A percentile compares a stretch with the other conserved stretches of the same genome.
phyloP scores from a whole-genome alignment of 2,113 vertebrate genomes.

The Trogon melanurus region DNA sequence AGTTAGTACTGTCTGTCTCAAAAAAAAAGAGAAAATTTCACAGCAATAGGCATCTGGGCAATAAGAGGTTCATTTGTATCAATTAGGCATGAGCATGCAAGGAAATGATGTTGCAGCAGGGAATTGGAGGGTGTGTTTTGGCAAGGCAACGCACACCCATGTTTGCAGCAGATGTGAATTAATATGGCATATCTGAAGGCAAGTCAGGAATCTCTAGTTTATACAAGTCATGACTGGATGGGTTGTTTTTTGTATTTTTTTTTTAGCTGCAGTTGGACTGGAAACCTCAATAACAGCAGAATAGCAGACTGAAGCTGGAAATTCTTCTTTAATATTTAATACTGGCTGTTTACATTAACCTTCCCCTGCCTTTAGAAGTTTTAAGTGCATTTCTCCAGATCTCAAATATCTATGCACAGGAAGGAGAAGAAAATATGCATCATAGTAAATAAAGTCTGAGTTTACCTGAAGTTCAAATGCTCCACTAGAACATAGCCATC shows the following conservation, averaged over 20 bases:
- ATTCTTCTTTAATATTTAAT: conserved; percentile 10
- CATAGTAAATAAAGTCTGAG: neutral
- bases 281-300: neutral
- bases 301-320: neutral
- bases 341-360: neutral
- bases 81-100: conserved; percentile 21
- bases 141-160: neutral
- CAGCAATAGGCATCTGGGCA: neutral
- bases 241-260: conserved; percentile 17
- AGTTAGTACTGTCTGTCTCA: neutral
- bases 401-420: neutral
- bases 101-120: neutral
- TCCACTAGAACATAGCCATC: conserved; percentile 77
- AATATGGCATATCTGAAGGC: neutral
- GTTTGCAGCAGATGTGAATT: conserved; percentile 39
- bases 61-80: neutral
- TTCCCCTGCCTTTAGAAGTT: neutral
- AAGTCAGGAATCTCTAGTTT: conserved; percentile 16
- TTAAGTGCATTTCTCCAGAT: neutral
- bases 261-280: conserved; percentile 14
- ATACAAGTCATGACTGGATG: neutral
- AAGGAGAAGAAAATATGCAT: neutral
- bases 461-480: conserved; percentile 80
- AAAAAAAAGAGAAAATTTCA: neutral
- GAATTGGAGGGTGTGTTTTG: conserved; percentile 13